These are phyloP conservation scores for Bombus ignitus DNA, from an alignment of 1,140 invertebrate genomes.

Conservation along the genomic window DNA sequence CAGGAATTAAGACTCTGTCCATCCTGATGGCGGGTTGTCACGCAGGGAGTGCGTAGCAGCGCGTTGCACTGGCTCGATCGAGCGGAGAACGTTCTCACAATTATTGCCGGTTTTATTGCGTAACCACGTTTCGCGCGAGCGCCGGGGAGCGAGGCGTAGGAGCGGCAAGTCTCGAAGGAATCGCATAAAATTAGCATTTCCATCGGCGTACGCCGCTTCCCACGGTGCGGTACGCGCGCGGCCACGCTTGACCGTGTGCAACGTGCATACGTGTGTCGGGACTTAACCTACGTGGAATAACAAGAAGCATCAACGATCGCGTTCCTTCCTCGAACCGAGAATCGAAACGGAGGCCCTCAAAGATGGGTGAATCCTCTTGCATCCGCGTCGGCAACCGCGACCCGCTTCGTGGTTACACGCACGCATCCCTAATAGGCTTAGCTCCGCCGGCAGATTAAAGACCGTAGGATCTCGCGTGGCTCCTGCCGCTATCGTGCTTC, in stretches of 20 bases:
- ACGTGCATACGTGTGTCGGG: constrained; percentile 31
- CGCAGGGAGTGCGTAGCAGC: constrained; percentile 36
- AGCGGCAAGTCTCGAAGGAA: constrained; percentile 38
- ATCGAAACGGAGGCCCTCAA: not conserved
- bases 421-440: constrained; percentile 11
- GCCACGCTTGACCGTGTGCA: not conserved
- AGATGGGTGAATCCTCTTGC: not conserved
- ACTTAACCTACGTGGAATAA: constrained; percentile 63
- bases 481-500: too few species aligned
- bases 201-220: constrained; percentile 57
- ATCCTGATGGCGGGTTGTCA: constrained; percentile 40
- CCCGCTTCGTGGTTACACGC: constrained; percentile 11
- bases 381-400: constrained; percentile 1
- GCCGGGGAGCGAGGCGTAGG: not conserved
- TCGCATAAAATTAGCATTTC: constrained; percentile 74
- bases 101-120: constrained; percentile 65
- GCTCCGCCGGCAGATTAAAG: constrained; percentile 31
- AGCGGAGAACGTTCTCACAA: constrained; percentile 58
- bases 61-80: constrained; percentile 17
- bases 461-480: not conserved
- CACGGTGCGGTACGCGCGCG: constrained; percentile 49
- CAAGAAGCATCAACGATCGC: constrained; percentile 60
- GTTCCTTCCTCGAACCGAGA: constrained; percentile 32
- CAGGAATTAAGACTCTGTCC: constrained; percentile 37
- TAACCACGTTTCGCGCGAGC: constrained; percentile 48